Evolutionary conservation across 2,888 invertebrate species (phyloP), one percentile per base, ranked within the genome.

Genomic region (Sinodicranocentrus sp.): DNA sequence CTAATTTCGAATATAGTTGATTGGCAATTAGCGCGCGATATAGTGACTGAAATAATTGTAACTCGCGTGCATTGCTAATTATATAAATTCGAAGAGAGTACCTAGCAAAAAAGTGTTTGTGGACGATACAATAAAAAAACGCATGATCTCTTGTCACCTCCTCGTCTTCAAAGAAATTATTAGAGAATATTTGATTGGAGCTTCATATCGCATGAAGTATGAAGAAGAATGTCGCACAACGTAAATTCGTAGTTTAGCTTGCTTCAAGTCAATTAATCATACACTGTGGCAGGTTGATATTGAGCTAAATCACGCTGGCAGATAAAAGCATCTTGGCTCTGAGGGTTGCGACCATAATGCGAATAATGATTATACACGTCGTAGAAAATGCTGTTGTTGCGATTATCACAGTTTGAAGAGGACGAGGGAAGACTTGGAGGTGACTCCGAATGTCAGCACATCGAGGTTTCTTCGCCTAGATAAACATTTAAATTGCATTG

Each of bases 381-480:
- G 83, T 83, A 83, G 79, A 79, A 79, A 84, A 79, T 78, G 78
- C 65, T 72, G 80, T 48, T 86, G 67, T 84, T 77, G 82, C 78
- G 86, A 78, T 76, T 86, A 86, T 84, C 86, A 84, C 86, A 86
- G 84, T 86, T 86, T 75, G 84, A 85, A 59, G 85, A 85, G 84
- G 89, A 86, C 59, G 87, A 87, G 65, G 88, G 86, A 84, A 88
- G 89, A 76, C 86, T 84, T 76, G 88, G 88, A 88, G 89, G 88
- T 82, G 87, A 89, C 88, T 86, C 88, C 87, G 86, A 84, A 87
- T 89, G 88, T 88, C 88, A 97, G 95, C 96, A 96, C 91, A 96
- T 95, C 90, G 95, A 94, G 85, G 95, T 94, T 90, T 96, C 96
- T 91, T 97, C 96, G 89, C 96, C 96, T 83, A 71, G 44, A 77